phyloP scores from a whole-genome alignment of 2,888 invertebrate species.

The Hemaris fuciformis region DNA sequence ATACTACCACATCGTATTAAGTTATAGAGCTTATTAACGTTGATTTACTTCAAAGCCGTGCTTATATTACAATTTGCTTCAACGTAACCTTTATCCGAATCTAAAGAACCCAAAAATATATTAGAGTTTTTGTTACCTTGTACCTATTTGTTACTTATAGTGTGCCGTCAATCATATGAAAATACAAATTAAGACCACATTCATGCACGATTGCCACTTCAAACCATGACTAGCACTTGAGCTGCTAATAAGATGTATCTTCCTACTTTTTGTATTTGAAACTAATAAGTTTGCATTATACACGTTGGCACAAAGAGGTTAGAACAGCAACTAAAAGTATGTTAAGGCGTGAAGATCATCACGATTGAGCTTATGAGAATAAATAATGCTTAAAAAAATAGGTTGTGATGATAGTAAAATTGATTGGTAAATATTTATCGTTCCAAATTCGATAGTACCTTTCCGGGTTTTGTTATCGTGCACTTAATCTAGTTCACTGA shows the following conservation, averaged over 20 bases:
- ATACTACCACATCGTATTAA: too few relatives aligned
- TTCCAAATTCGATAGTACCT: too few relatives aligned
- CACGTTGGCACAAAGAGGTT: neutral
- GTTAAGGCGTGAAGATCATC: neutral
- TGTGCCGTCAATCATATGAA: conserved; percentile 1
- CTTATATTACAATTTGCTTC: neutral
- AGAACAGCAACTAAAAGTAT: neutral
- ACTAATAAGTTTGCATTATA: neutral
- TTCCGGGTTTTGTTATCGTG: too few relatives aligned
- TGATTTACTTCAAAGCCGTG: neutral
- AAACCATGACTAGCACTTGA: conserved; percentile 1
- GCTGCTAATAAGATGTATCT: neutral
- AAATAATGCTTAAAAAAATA: neutral
- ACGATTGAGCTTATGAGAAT: neutral
- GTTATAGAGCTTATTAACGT: too few relatives aligned
- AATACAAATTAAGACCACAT: conserved; percentile 7
- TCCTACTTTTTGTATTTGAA: neutral
- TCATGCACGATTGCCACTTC: conserved; percentile 5
- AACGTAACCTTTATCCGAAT: neutral
- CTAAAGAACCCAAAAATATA: neutral
- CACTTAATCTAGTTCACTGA: too few relatives aligned
- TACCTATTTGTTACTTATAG: neutral
- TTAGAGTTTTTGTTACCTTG: neutral
- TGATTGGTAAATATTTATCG: too few relatives aligned
- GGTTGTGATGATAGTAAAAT: too few relatives aligned